A percentile compares a stretch with the other conserved stretches of the same genome.
phyloP scores from a whole-genome alignment of 1,140 invertebrate species.

The Triops longicaudatus region DNA sequence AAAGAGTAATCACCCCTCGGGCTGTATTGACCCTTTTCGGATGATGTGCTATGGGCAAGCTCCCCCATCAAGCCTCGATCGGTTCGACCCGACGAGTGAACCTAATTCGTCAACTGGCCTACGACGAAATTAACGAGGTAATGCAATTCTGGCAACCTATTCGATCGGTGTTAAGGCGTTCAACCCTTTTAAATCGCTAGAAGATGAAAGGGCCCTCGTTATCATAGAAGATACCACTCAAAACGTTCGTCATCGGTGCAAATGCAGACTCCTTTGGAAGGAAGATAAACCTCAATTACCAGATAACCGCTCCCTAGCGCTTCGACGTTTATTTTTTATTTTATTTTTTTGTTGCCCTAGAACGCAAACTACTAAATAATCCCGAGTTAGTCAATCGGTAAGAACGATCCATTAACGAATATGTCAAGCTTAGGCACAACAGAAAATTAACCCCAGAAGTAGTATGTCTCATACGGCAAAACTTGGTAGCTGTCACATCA shows the following conservation, averaged over 20 bases:
- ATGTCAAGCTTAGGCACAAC: conserved; percentile 17
- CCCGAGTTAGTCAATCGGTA: conserved; percentile 16
- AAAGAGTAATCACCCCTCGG: background rate
- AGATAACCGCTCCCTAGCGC: conserved; percentile 23
- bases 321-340: too few relatives aligned
- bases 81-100: background rate
- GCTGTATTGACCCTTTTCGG: conserved; percentile 17
- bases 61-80: background rate
- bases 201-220: background rate
- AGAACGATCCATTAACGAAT: conserved; percentile 15
- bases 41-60: conserved; percentile 6
- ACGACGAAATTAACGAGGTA: background rate
- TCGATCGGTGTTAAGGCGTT: background rate
- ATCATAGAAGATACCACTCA: background rate
- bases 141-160: conserved; percentile 21
- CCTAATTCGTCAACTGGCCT: background rate
- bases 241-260: background rate
- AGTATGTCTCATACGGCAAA: background rate
- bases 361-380: conserved; percentile 26
- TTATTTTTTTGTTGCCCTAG: conserved; percentile 20
- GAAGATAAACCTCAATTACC: conserved; percentile 25
- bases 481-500: conserved; percentile 33
- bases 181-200: background rate
- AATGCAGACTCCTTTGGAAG: background rate
- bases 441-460: conserved; percentile 2